Percentiles rank a stretch among this genome's conserved stretches.
phyloP scores from a whole-genome alignment of 64 coral and sea anemone genomes.

The Montipora efflorescens region DNA sequence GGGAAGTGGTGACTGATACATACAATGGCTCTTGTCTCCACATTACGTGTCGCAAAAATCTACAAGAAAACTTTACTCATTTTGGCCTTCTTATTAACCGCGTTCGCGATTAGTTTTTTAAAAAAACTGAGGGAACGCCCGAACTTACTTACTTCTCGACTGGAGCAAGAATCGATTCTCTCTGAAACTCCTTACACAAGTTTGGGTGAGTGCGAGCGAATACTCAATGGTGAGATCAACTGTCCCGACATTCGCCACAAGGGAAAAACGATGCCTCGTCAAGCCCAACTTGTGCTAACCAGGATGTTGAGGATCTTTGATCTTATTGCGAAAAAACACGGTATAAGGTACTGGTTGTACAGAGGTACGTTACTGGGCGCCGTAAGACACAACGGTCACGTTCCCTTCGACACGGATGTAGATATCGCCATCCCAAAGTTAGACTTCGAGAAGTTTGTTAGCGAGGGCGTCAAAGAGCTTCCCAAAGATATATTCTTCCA shows the following conservation, averaged over 20 bases:
- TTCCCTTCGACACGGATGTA: slow-evolving; percentile 59
- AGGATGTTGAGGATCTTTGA: slow-evolving; percentile 59
- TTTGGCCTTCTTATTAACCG: too few relatives aligned
- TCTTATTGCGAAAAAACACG: slow-evolving; percentile 39
- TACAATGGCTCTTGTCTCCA: too few relatives aligned
- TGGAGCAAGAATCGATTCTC: background rate
- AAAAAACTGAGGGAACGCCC: too few relatives aligned
- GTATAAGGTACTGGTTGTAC: slow-evolving; percentile 49
- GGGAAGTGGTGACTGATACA: too few relatives aligned
- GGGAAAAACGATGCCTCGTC: slow-evolving; percentile 5
- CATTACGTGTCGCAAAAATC: too few relatives aligned
- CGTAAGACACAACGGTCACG: slow-evolving; percentile 43
- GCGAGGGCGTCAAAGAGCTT: slow-evolving; percentile 10
- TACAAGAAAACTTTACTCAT: too few relatives aligned
- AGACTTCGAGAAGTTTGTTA: slow-evolving; percentile 50
- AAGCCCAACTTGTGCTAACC: slow-evolving; percentile 55
- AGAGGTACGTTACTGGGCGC: slow-evolving; percentile 54
- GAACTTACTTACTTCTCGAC: too few relatives aligned
- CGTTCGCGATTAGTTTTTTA: too few relatives aligned
- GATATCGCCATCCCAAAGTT: slow-evolving; percentile 32
- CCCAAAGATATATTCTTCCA: slow-evolving; percentile 62
- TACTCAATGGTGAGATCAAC: background rate
- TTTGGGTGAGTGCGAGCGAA: background rate
- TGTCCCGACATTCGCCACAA: slow-evolving; percentile 64
- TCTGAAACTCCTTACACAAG: background rate